A percentile compares a stretch with the other conserved stretches of the same genome.
Conservation (phyloP, 2,888 invertebrate species). For the Neoaliturus tenellus region DNA sequence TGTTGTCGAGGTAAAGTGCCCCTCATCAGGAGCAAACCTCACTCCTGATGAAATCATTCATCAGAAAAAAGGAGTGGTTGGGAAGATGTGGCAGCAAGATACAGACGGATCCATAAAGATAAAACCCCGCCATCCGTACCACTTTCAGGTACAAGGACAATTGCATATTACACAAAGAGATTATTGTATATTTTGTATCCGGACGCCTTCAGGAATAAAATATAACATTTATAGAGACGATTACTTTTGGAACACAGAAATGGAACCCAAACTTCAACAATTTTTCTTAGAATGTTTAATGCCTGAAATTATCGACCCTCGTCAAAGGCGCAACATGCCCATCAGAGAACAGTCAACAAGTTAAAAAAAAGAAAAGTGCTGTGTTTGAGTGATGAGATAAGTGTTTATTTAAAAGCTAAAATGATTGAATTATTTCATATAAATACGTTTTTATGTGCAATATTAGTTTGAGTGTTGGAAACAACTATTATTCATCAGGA, state of each 20-base stretch:
- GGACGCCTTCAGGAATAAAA: constrained; percentile 45
- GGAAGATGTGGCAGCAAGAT: background rate
- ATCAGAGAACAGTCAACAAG: too few species aligned
- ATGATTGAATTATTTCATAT: too few species aligned
- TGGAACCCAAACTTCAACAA: background rate
- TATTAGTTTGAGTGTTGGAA: too few species aligned
- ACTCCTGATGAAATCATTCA: constrained; percentile 44
- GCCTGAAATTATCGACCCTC: too few species aligned
- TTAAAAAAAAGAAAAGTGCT: too few species aligned
- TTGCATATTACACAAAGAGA: constrained; percentile 5
- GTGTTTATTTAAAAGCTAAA: too few species aligned
- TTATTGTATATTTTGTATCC: constrained; percentile 15
- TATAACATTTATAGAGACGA: background rate
- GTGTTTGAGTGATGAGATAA: too few species aligned
- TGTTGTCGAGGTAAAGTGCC: constrained; percentile 43
- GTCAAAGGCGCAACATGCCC: too few species aligned
- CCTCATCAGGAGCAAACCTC: background rate
- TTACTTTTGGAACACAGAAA: constrained; percentile 27
- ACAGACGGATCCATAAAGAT: background rate
- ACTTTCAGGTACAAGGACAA: constrained; percentile 31
- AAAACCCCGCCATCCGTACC: background rate
- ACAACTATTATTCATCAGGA: too few species aligned
- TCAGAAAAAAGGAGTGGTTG: background rate
- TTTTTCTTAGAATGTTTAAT: too few species aligned
- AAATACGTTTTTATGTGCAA: too few species aligned